phyloP scores from a whole-genome alignment of 2,113 vertebrate genomes.

The Forbesichthys papilliferus region DNA sequence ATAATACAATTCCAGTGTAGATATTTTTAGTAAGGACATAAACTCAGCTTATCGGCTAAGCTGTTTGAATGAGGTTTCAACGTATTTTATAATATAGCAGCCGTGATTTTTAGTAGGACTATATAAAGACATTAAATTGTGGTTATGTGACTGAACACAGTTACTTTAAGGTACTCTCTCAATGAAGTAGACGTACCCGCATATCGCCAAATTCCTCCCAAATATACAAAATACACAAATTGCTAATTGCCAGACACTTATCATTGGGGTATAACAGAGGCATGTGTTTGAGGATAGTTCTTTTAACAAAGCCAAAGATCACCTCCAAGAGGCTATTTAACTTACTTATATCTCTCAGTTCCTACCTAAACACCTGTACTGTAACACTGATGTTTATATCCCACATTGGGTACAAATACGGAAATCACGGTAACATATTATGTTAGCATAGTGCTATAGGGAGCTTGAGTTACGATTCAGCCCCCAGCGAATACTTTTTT shows the following conservation, averaged over 20 bases:
- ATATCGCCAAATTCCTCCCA: too few relatives aligned
- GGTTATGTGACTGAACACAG: too few relatives aligned
- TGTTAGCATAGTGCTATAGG: slow-evolving; percentile 33
- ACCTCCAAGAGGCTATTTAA: slow-evolving; percentile 2
- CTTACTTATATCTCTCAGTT: slow-evolving; percentile 20
- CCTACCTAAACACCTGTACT: slow-evolving; percentile 14
- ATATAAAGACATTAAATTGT: not conserved
- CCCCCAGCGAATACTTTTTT: slow-evolving; percentile 34
- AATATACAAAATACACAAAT: too few relatives aligned
- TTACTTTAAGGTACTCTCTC: too few relatives aligned
- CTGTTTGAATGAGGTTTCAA: not conserved
- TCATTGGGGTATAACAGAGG: too few relatives aligned
- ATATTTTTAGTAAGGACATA: not conserved
- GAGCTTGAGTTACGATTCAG: slow-evolving; percentile 47
- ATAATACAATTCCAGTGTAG: not conserved
- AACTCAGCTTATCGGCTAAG: not conserved
- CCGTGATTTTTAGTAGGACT: not conserved
- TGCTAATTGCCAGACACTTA: too few relatives aligned
- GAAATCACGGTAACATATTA: not conserved
- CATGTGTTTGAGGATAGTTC: too few relatives aligned
- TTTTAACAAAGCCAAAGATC: too few relatives aligned
- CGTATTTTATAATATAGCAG: not conserved
- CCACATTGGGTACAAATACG: not conserved
- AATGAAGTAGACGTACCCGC: too few relatives aligned
- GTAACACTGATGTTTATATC: slow-evolving; percentile 12